Conservation (phyloP, 1,140 invertebrate genomes). For the Heliconius eleuchia region DNA sequence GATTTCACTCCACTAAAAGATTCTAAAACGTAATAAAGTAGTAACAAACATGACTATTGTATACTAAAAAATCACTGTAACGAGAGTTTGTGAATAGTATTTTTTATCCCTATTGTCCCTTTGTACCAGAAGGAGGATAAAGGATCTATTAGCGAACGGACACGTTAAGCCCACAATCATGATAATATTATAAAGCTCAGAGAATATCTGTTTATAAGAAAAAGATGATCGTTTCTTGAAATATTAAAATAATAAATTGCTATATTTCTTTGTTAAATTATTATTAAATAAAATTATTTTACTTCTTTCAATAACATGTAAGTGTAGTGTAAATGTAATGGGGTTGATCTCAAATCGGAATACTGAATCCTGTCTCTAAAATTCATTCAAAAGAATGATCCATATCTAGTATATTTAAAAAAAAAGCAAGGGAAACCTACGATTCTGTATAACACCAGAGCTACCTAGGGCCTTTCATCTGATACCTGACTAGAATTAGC, state of each 20-base stretch:
- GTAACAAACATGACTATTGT: slow-evolving; percentile 9
- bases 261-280: no score
- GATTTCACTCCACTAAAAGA: neutral
- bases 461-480: no score
- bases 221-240: neutral
- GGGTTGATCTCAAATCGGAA: no score
- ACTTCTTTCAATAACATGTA: no score
- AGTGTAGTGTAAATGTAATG: no score
- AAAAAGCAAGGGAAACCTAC: no score
- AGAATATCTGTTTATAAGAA: neutral
- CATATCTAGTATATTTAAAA: no score
- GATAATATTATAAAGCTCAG: slow-evolving; percentile 14
- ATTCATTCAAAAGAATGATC: no score
- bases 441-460: no score
- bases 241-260: neutral
- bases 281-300: no score
- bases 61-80: slow-evolving; percentile 22
- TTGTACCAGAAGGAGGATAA: slow-evolving; percentile 24
- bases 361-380: no score
- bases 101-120: slow-evolving; percentile 20
- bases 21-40: neutral
- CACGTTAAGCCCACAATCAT: slow-evolving; percentile 27
- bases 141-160: slow-evolving; percentile 22
- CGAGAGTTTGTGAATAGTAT: slow-evolving; percentile 20
- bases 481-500: no score